Conservation (phyloP, 2,888 invertebrate species). For the Hyposoter dolosus region DNA sequence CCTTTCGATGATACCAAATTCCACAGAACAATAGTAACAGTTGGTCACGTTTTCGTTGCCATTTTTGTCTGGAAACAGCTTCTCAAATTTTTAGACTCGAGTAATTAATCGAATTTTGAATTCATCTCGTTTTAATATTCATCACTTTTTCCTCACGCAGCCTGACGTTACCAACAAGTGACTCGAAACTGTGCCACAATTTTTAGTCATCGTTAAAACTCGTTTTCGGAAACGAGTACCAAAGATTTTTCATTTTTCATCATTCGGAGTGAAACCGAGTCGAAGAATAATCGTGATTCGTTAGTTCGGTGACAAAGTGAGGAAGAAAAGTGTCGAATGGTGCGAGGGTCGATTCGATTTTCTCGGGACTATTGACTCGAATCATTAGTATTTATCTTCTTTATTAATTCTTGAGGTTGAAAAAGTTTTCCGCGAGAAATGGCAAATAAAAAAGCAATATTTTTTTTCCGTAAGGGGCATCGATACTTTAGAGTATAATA, state of each 20-base stretch:
- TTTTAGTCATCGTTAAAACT: neutral
- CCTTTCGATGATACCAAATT: slow-evolving; percentile 18
- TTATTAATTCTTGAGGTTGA: neutral
- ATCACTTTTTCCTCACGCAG: neutral
- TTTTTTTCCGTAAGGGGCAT: slow-evolving; percentile 9
- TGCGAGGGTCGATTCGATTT: neutral
- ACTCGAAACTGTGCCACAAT: neutral
- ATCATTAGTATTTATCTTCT: neutral
- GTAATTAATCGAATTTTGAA: too few species aligned
- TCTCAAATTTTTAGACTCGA: too few species aligned
- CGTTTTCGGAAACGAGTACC: neutral
- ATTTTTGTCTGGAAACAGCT: too few species aligned
- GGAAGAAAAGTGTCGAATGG: too few species aligned
- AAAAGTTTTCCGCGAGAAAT: slow-evolving; percentile 1
- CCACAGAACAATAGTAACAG: too few species aligned
- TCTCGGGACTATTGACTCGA: neutral
- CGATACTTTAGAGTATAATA: neutral
- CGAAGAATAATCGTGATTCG: neutral
- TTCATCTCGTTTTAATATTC: neutral
- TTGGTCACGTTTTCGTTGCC: too few species aligned
- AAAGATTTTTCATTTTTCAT: neutral
- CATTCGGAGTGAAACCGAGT: neutral
- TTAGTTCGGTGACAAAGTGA: neutral
- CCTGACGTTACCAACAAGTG: neutral
- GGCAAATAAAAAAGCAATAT: neutral